Base-by-base conservation (phyloP, 2,797 vertebrate species). In the Amblyopsis hoosieri region DNA sequence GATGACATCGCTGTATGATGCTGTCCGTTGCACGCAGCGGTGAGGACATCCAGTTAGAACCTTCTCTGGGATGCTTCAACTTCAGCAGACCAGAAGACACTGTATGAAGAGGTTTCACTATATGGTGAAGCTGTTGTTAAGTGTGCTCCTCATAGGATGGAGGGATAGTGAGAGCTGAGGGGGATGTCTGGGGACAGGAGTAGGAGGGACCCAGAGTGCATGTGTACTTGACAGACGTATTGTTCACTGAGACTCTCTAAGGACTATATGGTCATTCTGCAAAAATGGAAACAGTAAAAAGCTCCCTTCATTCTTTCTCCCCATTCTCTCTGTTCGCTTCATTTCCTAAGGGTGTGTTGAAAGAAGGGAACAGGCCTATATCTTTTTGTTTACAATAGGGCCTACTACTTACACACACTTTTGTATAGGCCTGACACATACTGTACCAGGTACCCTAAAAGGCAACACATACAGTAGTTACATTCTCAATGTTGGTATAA, bases 1-100 rank as follows among this genome's bases (percentile, higher is more conserved):
- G 95, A 95, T 65, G 96, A 95, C 95, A 97, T 97, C 75, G 78
- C 76, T 85, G 60, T 69, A 2, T 66, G 68, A 65, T 58, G 64
- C 59, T 71, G 56, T 57, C 54, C 60, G 33, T 72, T 48, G 49
- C 79, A 76, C 81, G 52, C 73, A 80, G 72, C 53, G 76, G 60
- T 11, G 15, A 33, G 61, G 19, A 19, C 51, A 3, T 15, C 23
- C 17, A 11, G 17, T 3, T 15, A 17, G 17, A 19, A 29, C 54
- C 15, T 56, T 47, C 13, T 47, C 13, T 47, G 13, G 13, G 13
- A 13, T 13, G 45, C 45, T 13, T 47, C 9, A 47, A 47, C 45
- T 13, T 10, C 13, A 13, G 9, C 9, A 13, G 13, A 10, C 9
- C 9, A 47, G 9, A 47, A 13, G 9, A 10, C 45, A 0, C 45